Conservation (phyloP, 2,113 vertebrate genomes). For the Rafetus swinhoei region DNA sequence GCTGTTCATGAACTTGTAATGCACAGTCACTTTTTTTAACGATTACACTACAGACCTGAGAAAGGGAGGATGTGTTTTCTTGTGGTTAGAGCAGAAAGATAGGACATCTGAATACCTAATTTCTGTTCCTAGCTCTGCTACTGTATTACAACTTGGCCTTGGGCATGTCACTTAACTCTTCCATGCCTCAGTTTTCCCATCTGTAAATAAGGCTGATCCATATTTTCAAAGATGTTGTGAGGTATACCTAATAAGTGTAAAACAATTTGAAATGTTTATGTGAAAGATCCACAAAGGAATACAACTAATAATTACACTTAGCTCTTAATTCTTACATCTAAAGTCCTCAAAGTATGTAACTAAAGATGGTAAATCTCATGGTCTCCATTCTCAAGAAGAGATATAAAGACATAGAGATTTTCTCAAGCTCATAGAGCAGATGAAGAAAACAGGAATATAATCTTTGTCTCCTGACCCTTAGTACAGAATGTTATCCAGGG, state of each 20-base stretch:
- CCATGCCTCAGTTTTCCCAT: not conserved
- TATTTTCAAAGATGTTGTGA: not conserved
- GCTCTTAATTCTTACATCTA: not conserved
- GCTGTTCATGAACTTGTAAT: slow-evolving; percentile 13
- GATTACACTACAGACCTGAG: not conserved
- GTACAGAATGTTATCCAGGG: not conserved
- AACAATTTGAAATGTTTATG: not conserved
- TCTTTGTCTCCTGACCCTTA: not conserved
- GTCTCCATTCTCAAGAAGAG: not conserved
- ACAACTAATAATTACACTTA: not conserved
- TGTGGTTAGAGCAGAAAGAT: not conserved
- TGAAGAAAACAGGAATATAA: not conserved
- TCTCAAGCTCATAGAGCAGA: not conserved
- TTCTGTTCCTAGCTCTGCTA: slow-evolving; percentile 2
- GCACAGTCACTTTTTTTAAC: not conserved
- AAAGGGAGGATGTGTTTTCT: not conserved
- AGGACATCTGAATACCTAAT: not conserved
- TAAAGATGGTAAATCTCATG: rapidly evolving
- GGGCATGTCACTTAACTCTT: not conserved
- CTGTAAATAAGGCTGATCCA: slow-evolving; percentile 10
- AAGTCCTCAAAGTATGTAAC: not conserved
- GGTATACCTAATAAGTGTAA: not conserved
- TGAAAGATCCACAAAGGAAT: not conserved
- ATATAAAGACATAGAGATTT: not conserved
- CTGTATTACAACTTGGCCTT: not conserved